A percentile compares a stretch with the other conserved stretches of the same genome.
Evolutionary conservation across 2,888 invertebrate genomes (phyloP).

Genomic region (Aspidiotus destructor): DNA sequence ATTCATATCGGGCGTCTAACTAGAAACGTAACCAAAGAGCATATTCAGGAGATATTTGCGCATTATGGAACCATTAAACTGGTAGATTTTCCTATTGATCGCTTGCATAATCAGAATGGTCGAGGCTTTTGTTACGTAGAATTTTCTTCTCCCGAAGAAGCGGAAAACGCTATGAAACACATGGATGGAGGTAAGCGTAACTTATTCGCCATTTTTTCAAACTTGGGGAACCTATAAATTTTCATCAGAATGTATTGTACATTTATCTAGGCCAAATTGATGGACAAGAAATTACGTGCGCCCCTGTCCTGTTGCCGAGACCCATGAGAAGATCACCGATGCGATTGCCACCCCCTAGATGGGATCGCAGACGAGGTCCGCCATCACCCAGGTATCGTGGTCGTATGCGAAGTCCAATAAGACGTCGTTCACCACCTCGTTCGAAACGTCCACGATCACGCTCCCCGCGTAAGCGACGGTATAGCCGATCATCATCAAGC

Average conservation of each 20-base stretch:
- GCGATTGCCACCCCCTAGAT: slow-evolving; percentile 45
- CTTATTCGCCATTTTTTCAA: background rate
- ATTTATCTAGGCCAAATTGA: slow-evolving; percentile 69
- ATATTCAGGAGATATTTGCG: slow-evolving; percentile 83
- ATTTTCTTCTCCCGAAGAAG: slow-evolving; percentile 85
- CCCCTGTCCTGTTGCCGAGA: slow-evolving; percentile 65
- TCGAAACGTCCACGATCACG: slow-evolving; percentile 37
- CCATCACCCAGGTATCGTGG: slow-evolving; percentile 42
- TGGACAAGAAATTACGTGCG: slow-evolving; percentile 84
- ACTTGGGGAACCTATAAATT: background rate
- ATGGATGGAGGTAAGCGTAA: slow-evolving; percentile 82
- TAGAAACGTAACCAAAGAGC: slow-evolving; percentile 83
- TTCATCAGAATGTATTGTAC: background rate
- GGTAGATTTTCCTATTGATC: slow-evolving; percentile 82
- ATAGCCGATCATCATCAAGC: slow-evolving; percentile 63
- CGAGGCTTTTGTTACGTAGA: slow-evolving; percentile 93
- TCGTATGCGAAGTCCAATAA: slow-evolving; percentile 44
- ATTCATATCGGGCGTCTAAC: slow-evolving; percentile 90
- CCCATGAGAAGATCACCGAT: slow-evolving; percentile 36
- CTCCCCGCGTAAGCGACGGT: slow-evolving; percentile 52
- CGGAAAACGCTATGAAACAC: slow-evolving; percentile 96
- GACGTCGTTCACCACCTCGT: slow-evolving; percentile 46
- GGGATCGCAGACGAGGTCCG: slow-evolving; percentile 46
- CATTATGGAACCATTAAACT: slow-evolving; percentile 74
- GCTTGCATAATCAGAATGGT: slow-evolving; percentile 77